Evolutionary conservation across 2,888 invertebrate species (phyloP), one percentile per base, ranked within the genome.

Genomic region (Acanthosoma haemorrhoidale): DNA sequence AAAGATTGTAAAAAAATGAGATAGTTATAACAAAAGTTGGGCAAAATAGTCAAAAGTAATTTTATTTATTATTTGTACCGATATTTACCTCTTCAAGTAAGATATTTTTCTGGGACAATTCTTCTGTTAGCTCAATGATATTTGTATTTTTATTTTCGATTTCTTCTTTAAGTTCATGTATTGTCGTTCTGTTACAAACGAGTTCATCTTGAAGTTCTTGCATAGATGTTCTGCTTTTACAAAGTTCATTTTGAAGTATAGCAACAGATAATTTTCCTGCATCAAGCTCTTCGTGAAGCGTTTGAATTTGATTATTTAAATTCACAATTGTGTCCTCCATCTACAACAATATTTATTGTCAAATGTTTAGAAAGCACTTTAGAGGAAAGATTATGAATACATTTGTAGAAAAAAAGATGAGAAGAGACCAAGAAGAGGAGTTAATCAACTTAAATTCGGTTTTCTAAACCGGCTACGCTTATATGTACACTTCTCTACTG

Each of bases 311-410:
- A 15, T 61, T 36, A 59, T 73, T 73, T 15, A 71, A 71, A 21
- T 73, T 60, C 15, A 64, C 43, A n/a, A 73, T 59, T 18, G 69
- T 71, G n/a, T 41, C 67, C 51, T 73, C 73, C 69, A 73, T 58
- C 73, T 73, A 38, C 9, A 43, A 70, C 36, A 41, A 43, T 21
- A 64, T 4, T n/a, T n/a, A n/a, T n/a, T n/a, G n/a, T n/a, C n/a
- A n/a, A n/a, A n/a, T n/a, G n/a, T n/a, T n/a, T n/a, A n/a, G n/a
- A n/a, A n/a, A n/a, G n/a, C n/a, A n/a, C n/a, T n/a, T n/a, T n/a
- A n/a, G n/a, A n/a, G n/a, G n/a, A n/a, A n/a, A n/a, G n/a, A n/a
- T n/a, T n/a, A n/a, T n/a, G n/a, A n/a, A n/a, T n/a, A n/a, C n/a
- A n/a, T n/a, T n/a, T n/a, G n/a, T n/a, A n/a, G n/a, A n/a, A n/a